Evolutionary conservation across 2,113 vertebrate species (phyloP), one percentile per base, ranked within the genome.

Genomic region (Solea solea): DNA sequence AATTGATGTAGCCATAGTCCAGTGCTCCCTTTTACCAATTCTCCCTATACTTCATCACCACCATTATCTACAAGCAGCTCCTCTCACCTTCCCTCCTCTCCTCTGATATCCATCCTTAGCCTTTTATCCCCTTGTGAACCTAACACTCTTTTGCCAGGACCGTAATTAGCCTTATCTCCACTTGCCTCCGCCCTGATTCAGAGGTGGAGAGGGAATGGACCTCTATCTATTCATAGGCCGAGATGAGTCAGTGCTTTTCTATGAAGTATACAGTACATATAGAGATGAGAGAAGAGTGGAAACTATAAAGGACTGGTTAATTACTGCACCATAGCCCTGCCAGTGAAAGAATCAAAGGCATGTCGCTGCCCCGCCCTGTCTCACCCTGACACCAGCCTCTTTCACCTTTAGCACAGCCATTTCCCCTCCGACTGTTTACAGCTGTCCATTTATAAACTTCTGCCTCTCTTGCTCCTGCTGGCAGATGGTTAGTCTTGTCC

Each of bases 221-320:
- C 34, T 65, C 72, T 78, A 71, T 86, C 74, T 88, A 74, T 84
- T 86, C 81, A 85, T 72, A 65, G 74, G 69, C 78, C 61, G 80
- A 50, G 75, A 78, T 83, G 70, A 84, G 73, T 90, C 81, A 54
- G 72, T 75, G 42, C 28, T 70, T 79, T 65, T 67, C 63, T 14
- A 40, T 46, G 59, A 53, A 65, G 61, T 16, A 13, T 28, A 4
- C 42, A 7, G 34, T 25, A 27, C 49, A 5, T 13, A 44, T 21
- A 13, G 55, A 58, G 56, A 50, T 40, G 40, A 13, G 69, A 28
- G 52, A 16, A 56, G 42, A 15, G 41, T 7, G 41, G 8, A 28
- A 13, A 52, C n/a, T 10, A 16, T 7, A 49, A 21, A 27, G 25
- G 64, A 34, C 45, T n/a, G 45, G 25, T 61, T 81, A 71, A 85